Evolutionary conservation across 2,888 invertebrate species (phyloP), one percentile per base, ranked within the genome.

Genomic region (Amphimallon solstitiale): DNA sequence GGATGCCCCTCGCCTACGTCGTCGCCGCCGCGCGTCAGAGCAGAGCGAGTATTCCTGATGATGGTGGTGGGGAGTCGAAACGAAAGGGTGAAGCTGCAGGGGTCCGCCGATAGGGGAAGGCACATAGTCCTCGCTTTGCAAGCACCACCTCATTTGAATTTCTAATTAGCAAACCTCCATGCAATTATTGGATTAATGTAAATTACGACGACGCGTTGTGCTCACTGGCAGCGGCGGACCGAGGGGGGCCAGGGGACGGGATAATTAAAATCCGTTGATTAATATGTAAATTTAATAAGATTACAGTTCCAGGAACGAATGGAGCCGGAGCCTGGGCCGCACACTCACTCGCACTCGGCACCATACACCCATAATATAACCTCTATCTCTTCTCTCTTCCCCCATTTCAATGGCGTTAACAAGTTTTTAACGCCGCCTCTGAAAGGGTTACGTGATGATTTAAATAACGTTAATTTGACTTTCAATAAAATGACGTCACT

Each of bases 211-310:
- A 88, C 89, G 89, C 88, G 88, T 80, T 80, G 80, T 80, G 80
- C 79, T 78, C 80, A 79, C 79, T 79, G 79, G 79, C 77, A 77
- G 77, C 80, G 76, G 76, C 71, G 76, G 75, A 77, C 76, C 70
- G 63, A 56, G 78, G 71, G 77, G 76, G 78, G 77, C 70, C 62
- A 63, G 69, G 67, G 85, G 86, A 85, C 88, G 90, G 91, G 90
- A 93, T 93, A 94, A 94, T 94, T 94, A 94, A 93, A 94, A 94
- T 93, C 93, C 92, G 92, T 93, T 94, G 93, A 94, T 94, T 94
- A 94, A 94, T 94, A 94, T 94, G 93, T 93, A 94, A 94, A 94
- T 94, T 93, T 94, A 93, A 94, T 94, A 93, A 93, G 93, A 93
- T 93, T 93, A 93, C 92, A 92, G 92, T 92, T 91, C 90, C 91